Conservation (phyloP, 2,888 invertebrate genomes). For the Eilema caniola region DNA sequence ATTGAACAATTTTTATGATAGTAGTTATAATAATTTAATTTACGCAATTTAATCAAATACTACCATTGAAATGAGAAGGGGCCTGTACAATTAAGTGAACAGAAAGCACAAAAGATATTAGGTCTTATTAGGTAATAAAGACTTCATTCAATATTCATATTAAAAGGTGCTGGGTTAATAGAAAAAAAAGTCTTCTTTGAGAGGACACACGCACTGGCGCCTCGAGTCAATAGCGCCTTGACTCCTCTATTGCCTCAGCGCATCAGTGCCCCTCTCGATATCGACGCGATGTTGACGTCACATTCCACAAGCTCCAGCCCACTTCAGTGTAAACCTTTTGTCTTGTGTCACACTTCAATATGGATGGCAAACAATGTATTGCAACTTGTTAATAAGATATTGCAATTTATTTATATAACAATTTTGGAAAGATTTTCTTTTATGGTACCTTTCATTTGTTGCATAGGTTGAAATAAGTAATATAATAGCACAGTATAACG, state of each 20-base stretch:
- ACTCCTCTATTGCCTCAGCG: conserved; percentile 23
- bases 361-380: conserved; percentile 12
- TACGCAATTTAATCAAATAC: not conserved
- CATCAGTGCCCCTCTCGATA: conserved; percentile 49
- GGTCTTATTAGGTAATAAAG: no score
- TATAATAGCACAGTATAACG: no score
- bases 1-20: not conserved
- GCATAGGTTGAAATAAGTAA: not conserved
- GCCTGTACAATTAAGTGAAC: no score
- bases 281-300: conserved; percentile 20
- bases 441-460: not conserved
- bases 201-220: conserved; percentile 44
- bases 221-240: conserved; percentile 44
- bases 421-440: not conserved
- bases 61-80: not conserved
- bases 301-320: conserved; percentile 22
- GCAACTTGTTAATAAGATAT: not conserved
- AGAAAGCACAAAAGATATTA: not conserved
- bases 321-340: conserved; percentile 26
- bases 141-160: no score
- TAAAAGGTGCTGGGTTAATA: no score
- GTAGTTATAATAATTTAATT: not conserved
- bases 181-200: conserved; percentile 4
- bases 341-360: conserved; percentile 15
- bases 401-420: not conserved